These are phyloP conservation scores for Parotocinclus haroldoi DNA, from an alignment of 2,797 vertebrate species.

Conservation along the genomic window DNA sequence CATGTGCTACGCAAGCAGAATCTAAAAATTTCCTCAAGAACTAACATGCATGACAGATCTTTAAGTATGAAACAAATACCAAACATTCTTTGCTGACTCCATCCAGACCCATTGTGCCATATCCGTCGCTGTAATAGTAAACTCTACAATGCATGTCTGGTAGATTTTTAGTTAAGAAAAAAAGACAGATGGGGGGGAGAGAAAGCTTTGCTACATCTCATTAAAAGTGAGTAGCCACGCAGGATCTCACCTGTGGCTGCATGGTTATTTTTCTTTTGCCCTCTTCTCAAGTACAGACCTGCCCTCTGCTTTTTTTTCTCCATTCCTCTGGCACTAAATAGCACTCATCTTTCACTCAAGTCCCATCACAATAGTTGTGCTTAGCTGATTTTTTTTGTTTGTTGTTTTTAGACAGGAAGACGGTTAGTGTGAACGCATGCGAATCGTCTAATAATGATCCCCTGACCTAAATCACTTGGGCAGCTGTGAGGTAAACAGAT, in stretches of 20 bases:
- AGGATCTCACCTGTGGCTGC: not conserved
- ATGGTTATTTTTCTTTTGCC: not conserved
- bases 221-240: not conserved
- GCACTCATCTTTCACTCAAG: not conserved
- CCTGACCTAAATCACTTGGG: not conserved
- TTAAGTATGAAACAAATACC: constrained; percentile 42
- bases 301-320: constrained; percentile 9
- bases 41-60: constrained; percentile 80
- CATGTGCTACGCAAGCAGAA: constrained; percentile 61
- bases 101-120: not conserved
- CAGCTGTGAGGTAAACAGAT: not conserved
- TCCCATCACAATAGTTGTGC: constrained; percentile 18
- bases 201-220: not conserved
- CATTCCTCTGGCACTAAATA: not conserved
- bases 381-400: constrained; percentile 1
- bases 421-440: not conserved
- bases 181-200: constrained; percentile 31
- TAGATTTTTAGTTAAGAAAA: constrained; percentile 67
- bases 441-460: not conserved
- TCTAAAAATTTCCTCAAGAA: constrained; percentile 68
- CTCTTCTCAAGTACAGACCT: constrained; percentile 21
- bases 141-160: constrained; percentile 71
- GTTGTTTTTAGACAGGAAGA: not conserved
- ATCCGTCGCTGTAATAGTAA: constrained; percentile 36
- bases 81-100: constrained; percentile 28